phyloP scores from a whole-genome alignment of 2,888 invertebrate genomes.

The Luperina nickerlii region DNA sequence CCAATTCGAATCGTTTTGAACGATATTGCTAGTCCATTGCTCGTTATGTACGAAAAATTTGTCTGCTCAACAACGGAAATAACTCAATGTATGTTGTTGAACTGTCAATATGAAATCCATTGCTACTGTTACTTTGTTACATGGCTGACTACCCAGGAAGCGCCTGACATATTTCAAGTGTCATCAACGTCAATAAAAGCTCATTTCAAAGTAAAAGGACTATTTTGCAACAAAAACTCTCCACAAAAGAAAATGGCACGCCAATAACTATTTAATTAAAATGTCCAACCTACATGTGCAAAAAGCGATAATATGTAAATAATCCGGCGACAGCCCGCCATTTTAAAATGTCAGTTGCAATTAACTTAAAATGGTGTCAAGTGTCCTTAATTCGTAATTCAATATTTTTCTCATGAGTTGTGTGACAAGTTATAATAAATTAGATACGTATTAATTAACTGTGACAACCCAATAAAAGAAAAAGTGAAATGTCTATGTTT shows the following conservation, averaged over 20 bases:
- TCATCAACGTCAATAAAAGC: not conserved
- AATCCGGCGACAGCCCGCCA: slow-evolving; percentile 39
- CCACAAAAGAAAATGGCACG: slow-evolving; percentile 36
- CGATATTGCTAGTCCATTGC: not conserved
- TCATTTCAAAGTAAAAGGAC: not conserved
- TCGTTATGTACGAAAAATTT: not conserved
- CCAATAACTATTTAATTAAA: slow-evolving; percentile 47
- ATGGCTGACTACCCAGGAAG: not conserved
- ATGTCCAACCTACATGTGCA: slow-evolving; percentile 14
- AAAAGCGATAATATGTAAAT: slow-evolving; percentile 40
- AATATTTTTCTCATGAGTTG: slow-evolving; percentile 15
- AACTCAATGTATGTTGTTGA: not conserved
- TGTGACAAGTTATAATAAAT: slow-evolving; percentile 17
- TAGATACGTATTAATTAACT: slow-evolving; percentile 5
- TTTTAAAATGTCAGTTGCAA: slow-evolving; percentile 54
- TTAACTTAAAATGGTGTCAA: slow-evolving; percentile 33
- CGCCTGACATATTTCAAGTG: not conserved
- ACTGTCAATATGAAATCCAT: not conserved
- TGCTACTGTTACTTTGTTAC: no score
- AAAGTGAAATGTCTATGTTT: not conserved
- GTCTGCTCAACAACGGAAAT: not conserved
- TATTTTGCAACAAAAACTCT: not conserved
- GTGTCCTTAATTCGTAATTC: slow-evolving; percentile 21
- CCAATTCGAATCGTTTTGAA: not conserved
- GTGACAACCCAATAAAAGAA: slow-evolving; percentile 4